Evolutionary conservation across 1,140 invertebrate genomes (phyloP), one percentile per base, ranked within the genome.

Genomic region (Eupristina koningsbergeri): DNA sequence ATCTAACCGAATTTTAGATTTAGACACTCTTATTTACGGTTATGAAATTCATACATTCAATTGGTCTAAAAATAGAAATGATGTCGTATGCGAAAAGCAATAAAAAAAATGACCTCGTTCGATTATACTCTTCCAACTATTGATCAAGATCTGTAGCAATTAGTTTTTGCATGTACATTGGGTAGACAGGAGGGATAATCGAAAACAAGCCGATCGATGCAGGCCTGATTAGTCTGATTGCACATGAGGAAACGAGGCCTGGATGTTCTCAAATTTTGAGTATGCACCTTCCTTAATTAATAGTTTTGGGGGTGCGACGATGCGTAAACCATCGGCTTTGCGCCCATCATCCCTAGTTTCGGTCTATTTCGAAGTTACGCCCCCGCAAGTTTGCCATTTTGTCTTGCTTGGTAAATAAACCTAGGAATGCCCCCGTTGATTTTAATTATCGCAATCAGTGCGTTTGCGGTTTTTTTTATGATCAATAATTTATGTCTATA

Each of bases 141-240:
- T 1, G 53, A 58, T 26, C 22, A 58, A 26, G 53, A 26, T 58
- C 5, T 26, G 22, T 17, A 17, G 50, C 7, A 17, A 53, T 53
- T 53, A 17, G 17, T 17, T 53, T 53, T 8, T 19, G 50, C 9
- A 53, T 53, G 15, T 53, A 17, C 50, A 53, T 53, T 17, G 5
- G 41, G 11, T 45, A 5, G 41, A 7, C 15, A 3, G 17, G 2
- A 31, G 69, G 71, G 71, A 75, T 73, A 58, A 53, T 39, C 69
- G 31, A n/a, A 39, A 22, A 36, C 41, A 47, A 45, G n/a, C 34
- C n/a, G 71, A 75, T 81, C 80, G 71, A 81, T 47, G 67, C 41
- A 73, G 36, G 67, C 69, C 36, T 81, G 69, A 81, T 81, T 81
- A 81, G 80, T 74, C 13, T 17, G 34, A 58, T 74, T 6, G 26